Evolutionary conservation across 1,140 invertebrate species (phyloP).

Genomic region (Muscidifurax raptorellus): DNA sequence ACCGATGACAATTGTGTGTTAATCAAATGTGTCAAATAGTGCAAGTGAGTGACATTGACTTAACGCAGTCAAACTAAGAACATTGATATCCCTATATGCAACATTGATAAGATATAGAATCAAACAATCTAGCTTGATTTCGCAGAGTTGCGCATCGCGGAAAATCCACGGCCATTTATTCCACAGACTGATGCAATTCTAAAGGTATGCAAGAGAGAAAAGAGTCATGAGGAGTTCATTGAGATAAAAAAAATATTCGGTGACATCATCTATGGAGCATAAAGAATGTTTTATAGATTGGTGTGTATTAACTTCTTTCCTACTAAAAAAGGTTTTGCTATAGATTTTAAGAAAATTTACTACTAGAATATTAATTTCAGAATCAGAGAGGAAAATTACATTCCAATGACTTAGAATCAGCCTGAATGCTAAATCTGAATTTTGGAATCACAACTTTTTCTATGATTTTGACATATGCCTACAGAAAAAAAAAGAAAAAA

Average conservation of each 20-base stretch:
- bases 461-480: too few relatives aligned
- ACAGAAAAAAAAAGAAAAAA: too few relatives aligned
- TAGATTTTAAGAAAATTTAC: background rate
- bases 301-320: background rate
- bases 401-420: background rate
- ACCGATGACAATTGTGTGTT: conserved; percentile 14
- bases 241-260: conserved; percentile 22
- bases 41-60: conserved; percentile 31
- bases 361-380: background rate
- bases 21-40: conserved; percentile 34
- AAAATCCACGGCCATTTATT: conserved; percentile 16
- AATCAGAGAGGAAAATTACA: conserved; percentile 17
- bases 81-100: conserved; percentile 36
- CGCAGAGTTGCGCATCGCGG: background rate
- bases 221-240: conserved; percentile 4
- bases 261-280: conserved; percentile 21
- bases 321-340: background rate
- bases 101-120: conserved; percentile 34
- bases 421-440: too few relatives aligned
- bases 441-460: too few relatives aligned
- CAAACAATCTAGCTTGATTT: conserved; percentile 24
- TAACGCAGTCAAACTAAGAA: background rate
- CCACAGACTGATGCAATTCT: conserved; percentile 33
- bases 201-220: conserved; percentile 33
- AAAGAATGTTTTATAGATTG: background rate